A percentile compares a stretch with the other conserved stretches of the same genome.
phyloP scores from a whole-genome alignment of 2,888 invertebrate genomes.

The Ypsolopha scabrella region DNA sequence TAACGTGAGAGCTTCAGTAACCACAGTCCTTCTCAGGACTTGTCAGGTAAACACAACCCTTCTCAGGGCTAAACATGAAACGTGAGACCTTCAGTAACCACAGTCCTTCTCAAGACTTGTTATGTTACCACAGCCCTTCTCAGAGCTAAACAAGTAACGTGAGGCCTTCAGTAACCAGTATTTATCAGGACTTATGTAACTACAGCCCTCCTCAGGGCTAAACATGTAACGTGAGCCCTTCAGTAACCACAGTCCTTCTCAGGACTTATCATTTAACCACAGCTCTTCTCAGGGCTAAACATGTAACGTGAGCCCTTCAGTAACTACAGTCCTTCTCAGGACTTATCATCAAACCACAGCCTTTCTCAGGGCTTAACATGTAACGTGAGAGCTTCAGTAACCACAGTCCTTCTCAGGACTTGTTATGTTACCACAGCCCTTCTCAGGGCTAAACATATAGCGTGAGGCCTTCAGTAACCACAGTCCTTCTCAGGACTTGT shows the following conservation, averaged over 20 bases:
- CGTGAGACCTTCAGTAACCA: background rate
- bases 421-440: background rate
- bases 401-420: background rate
- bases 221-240: too few relatives aligned
- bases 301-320: too few relatives aligned
- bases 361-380: background rate
- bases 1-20: slow-evolving; percentile 14
- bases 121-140: background rate
- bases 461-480: too few relatives aligned
- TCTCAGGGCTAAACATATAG: background rate
- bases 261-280: background rate
- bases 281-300: background rate
- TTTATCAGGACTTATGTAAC: background rate
- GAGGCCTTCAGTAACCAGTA: too few relatives aligned
- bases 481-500: background rate
- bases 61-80: background rate
- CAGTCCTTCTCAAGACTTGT: background rate
- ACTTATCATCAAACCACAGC: background rate
- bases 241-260: background rate
- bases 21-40: slow-evolving; percentile 15
- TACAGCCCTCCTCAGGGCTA: background rate
- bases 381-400: too few relatives aligned
- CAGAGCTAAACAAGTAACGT: too few relatives aligned
- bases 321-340: background rate
- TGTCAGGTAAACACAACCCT: background rate